Conservation (phyloP, 2,797 vertebrate genomes). For the Crypturellus tataupa region DNA sequence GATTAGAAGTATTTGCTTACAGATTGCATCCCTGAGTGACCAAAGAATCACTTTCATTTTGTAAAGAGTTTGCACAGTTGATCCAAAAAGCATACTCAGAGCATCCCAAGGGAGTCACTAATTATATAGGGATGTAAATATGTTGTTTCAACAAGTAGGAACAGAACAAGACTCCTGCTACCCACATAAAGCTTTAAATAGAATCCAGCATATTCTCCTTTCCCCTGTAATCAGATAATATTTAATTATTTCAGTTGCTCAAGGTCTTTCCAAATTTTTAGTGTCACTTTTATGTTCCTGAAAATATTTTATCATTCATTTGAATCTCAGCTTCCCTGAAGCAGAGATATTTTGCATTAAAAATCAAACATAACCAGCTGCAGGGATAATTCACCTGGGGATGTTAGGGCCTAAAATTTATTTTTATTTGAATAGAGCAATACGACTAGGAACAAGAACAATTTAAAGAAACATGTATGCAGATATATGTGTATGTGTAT, state of each 20-base stretch:
- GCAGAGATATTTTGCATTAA: conserved; percentile 8
- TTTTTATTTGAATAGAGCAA: conserved; percentile 26
- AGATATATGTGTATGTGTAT: background rate
- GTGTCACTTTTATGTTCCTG: conserved; percentile 15
- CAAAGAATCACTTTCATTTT: background rate
- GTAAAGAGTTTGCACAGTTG: background rate
- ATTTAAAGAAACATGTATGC: background rate
- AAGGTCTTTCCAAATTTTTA: conserved; percentile 44
- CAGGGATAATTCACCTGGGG: conserved; percentile 15
- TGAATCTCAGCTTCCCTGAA: conserved; percentile 37
- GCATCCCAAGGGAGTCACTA: background rate
- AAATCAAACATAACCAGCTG: background rate
- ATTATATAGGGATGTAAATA: background rate
- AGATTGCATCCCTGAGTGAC: background rate
- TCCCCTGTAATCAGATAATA: conserved; percentile 12
- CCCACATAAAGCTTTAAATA: background rate
- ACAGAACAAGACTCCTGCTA: background rate
- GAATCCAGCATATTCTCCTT: background rate
- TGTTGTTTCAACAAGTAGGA: conserved; percentile 39
- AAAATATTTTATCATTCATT: conserved; percentile 46
- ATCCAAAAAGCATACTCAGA: background rate
- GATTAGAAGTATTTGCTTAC: background rate
- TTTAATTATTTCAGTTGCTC: conserved; percentile 29
- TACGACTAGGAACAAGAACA: background rate
- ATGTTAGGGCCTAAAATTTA: background rate